These are phyloP conservation scores for Loxodonta africana DNA, from an alignment of 2,113 vertebrate species.

Conservation along the genomic window DNA sequence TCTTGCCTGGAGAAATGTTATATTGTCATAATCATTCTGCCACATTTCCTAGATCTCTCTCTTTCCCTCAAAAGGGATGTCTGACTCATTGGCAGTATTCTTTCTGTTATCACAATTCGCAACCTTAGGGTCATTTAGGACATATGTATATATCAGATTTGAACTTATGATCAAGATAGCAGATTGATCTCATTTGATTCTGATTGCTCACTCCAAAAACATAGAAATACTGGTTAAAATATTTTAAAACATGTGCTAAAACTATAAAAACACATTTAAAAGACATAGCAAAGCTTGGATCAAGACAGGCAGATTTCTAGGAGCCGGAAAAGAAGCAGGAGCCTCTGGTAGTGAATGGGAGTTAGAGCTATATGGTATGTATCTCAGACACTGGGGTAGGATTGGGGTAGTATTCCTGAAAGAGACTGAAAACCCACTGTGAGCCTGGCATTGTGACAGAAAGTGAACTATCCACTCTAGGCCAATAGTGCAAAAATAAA, in stretches of 20 bases:
- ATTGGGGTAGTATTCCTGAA: neutral
- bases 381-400: neutral
- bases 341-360: neutral
- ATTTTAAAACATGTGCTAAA: neutral
- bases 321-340: neutral
- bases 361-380: neutral
- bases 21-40: neutral
- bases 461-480: neutral
- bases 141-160: neutral
- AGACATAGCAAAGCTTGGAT: neutral
- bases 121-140: neutral
- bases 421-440: neutral
- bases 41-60: neutral
- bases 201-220: neutral
- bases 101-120: neutral
- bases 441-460: neutral
- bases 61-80: neutral
- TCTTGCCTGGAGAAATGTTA: neutral
- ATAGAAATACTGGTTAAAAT: neutral
- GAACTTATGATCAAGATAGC: slow-evolving; percentile 36
- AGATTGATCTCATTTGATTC: neutral
- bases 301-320: neutral
- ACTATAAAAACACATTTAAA: neutral
- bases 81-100: neutral
- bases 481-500: neutral